A percentile compares a stretch with the other conserved stretches of the same genome.
Evolutionary conservation across 2,888 invertebrate genomes (phyloP).

Genomic region (Polyploca ridens): DNA sequence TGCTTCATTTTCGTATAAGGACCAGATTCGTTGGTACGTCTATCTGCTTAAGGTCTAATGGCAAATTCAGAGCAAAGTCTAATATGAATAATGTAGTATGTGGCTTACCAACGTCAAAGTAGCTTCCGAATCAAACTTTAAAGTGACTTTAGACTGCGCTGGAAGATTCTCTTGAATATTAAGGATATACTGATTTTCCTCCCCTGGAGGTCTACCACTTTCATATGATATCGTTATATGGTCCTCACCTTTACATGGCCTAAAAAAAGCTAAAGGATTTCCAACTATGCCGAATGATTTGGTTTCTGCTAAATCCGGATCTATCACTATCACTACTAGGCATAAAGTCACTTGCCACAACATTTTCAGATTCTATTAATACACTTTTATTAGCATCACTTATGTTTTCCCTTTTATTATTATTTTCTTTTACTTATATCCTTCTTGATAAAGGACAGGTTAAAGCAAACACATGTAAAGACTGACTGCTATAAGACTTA

Average conservation of each 20-base stretch:
- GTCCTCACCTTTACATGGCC: constrained; percentile 35
- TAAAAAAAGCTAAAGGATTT: not conserved
- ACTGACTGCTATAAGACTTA: not conserved
- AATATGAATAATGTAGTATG: not conserved
- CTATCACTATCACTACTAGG: not conserved
- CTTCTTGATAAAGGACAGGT: not conserved
- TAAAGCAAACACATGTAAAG: not conserved
- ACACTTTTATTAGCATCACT: not conserved
- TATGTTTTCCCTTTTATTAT: too few relatives aligned
- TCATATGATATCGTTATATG: constrained; percentile 32
- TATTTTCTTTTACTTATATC: not conserved
- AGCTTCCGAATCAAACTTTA: constrained; percentile 44
- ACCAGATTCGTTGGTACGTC: too few relatives aligned
- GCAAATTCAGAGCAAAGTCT: too few relatives aligned
- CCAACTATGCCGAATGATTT: not conserved
- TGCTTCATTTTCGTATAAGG: too few relatives aligned
- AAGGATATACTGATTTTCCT: constrained; percentile 45
- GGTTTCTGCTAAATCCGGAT: not conserved
- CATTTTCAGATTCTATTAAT: not conserved
- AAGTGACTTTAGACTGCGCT: constrained; percentile 17
- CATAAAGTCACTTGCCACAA: not conserved
- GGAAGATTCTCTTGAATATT: constrained; percentile 27
- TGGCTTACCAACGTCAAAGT: constrained; percentile 38
- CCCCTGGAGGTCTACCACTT: constrained; percentile 36
- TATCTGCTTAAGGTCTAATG: too few relatives aligned